These are phyloP conservation scores for Yponomeuta cagnagella DNA, from an alignment of 2,888 invertebrate genomes.

Conservation along the genomic window DNA sequence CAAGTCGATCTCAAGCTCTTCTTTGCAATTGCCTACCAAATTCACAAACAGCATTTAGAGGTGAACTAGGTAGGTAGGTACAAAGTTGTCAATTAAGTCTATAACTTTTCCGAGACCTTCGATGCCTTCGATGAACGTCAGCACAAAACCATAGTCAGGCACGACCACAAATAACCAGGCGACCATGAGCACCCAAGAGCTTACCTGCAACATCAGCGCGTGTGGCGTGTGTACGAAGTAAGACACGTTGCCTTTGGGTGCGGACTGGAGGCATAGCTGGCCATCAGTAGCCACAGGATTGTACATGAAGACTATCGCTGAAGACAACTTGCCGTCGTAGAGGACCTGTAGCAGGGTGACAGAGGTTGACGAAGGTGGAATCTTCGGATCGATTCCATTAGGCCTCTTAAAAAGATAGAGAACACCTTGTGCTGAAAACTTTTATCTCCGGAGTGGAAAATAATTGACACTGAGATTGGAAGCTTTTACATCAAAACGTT, in stretches of 20 bases:
- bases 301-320: slow-evolving; percentile 99
- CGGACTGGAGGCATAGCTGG: slow-evolving; percentile 98
- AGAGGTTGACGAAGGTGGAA: not conserved
- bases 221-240: slow-evolving; percentile 99
- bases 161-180: not conserved
- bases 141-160: not conserved
- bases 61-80: no score
- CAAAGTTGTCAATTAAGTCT: no score
- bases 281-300: slow-evolving; percentile 99
- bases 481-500: not conserved
- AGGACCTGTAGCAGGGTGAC: slow-evolving; percentile 81
- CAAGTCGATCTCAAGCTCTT: no score
- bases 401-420: not conserved
- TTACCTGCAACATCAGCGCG: slow-evolving; percentile 98
- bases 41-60: no score
- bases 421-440: not conserved
- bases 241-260: slow-evolving; percentile 97
- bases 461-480: not conserved
- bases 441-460: not conserved
- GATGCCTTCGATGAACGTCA: no score
- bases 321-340: slow-evolving; percentile 98
- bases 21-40: no score
- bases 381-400: not conserved
- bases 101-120: no score
- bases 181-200: slow-evolving; percentile 20